phyloP scores from a whole-genome alignment of 2,888 invertebrate species.

The Anarsia innoxiella region DNA sequence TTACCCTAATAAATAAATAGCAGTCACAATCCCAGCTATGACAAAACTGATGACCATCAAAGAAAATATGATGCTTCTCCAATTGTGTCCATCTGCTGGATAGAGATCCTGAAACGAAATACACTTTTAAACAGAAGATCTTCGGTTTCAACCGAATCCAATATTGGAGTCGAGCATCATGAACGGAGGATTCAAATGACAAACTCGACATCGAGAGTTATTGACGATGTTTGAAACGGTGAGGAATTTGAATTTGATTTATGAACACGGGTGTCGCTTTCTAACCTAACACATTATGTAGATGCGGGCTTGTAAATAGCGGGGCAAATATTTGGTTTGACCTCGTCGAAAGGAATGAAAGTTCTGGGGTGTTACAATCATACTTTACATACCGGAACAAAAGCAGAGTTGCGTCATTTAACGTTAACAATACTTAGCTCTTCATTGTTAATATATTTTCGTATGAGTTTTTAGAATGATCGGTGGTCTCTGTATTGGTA shows the following conservation, averaged over 20 bases:
- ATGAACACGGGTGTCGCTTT: slow-evolving; percentile 27
- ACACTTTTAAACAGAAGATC: background rate
- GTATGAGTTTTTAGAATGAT: no score
- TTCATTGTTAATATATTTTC: no score
- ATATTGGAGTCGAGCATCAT: slow-evolving; percentile 6
- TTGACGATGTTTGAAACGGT: slow-evolving; percentile 17
- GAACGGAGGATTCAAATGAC: no score
- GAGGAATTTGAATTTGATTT: slow-evolving; percentile 33
- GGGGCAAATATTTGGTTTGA: background rate
- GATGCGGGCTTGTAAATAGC: slow-evolving; percentile 7
- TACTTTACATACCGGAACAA: no score
- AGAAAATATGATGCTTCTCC: slow-evolving; percentile 91
- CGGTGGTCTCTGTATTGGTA: no score
- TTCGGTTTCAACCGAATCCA: background rate
- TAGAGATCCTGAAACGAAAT: slow-evolving; percentile 87
- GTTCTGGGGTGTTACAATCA: no score
- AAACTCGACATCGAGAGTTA: slow-evolving; percentile 10
- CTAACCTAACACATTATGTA: slow-evolving; percentile 22
- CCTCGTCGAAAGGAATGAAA: background rate
- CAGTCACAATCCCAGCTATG: slow-evolving; percentile 90
- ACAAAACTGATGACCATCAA: slow-evolving; percentile 90
- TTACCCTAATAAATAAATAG: slow-evolving; percentile 90
- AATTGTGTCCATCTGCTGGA: slow-evolving; percentile 88
- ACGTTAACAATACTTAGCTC: no score
- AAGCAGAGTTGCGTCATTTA: no score